These are phyloP conservation scores for Drosophila siamana DNA, from an alignment of 2,888 invertebrate species.

Conservation along the genomic window DNA sequence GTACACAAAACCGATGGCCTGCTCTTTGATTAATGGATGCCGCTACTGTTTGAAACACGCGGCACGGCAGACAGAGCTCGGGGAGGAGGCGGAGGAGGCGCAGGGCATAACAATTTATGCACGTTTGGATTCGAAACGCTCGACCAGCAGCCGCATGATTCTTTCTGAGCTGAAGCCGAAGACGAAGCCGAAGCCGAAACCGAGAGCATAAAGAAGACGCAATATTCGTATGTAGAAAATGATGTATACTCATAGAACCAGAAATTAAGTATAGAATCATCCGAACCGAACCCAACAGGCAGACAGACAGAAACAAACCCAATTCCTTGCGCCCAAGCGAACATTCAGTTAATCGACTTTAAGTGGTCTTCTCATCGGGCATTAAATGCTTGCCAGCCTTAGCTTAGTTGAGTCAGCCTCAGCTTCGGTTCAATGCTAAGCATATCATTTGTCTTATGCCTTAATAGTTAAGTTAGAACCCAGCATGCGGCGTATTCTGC, in stretches of 20 bases:
- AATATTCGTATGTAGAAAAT: slow-evolving; percentile 24
- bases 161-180: slow-evolving; percentile 15
- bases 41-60: slow-evolving; percentile 70
- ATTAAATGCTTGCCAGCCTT: slow-evolving; percentile 39
- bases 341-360: slow-evolving; percentile 63
- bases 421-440: slow-evolving; percentile 52
- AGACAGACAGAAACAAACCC: slow-evolving; percentile 20
- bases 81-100: neutral
- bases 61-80: slow-evolving; percentile 3
- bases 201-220: slow-evolving; percentile 21
- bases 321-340: slow-evolving; percentile 10
- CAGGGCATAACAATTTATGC: slow-evolving; percentile 62
- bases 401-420: slow-evolving; percentile 18
- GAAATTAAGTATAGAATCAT: slow-evolving; percentile 36
- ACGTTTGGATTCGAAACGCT: slow-evolving; percentile 68
- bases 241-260: slow-evolving; percentile 43
- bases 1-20: slow-evolving; percentile 42
- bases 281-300: no score
- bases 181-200: neutral
- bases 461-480: slow-evolving; percentile 45
- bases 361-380: slow-evolving; percentile 59
- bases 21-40: slow-evolving; percentile 75
- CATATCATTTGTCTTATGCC: slow-evolving; percentile 70
- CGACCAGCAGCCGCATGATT: slow-evolving; percentile 38
- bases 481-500: slow-evolving; percentile 22